Conservation (phyloP, 2,797 vertebrate species). For the Peromyscus nudipes region DNA sequence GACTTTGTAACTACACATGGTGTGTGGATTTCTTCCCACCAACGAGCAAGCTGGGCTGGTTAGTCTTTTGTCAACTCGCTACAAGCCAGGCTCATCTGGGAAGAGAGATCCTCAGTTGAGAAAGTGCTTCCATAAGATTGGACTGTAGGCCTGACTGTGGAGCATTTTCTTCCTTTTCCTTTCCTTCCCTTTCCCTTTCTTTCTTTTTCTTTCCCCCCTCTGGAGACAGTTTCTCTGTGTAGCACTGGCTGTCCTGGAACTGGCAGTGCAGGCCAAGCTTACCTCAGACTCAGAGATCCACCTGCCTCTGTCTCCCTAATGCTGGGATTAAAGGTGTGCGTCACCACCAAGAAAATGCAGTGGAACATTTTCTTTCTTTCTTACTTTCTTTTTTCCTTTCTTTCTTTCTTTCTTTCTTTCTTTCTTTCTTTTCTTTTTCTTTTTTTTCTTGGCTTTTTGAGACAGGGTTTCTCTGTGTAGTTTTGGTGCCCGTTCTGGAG, state of each 20-base stretch:
- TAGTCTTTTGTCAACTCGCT: not conserved
- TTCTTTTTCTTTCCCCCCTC: fast-evolving
- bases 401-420: not conserved
- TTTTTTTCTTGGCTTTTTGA: not conserved
- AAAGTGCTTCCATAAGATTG: not conserved
- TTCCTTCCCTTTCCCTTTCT: too few species aligned
- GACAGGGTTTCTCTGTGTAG: not conserved
- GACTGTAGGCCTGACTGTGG: not conserved
- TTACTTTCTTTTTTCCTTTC: not conserved
- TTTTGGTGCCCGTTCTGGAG: not conserved
- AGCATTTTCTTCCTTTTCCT: too few species aligned
- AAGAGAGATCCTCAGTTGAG: not conserved
- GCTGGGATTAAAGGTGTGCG: too few species aligned
- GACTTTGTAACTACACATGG: not conserved
- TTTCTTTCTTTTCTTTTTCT: not conserved
- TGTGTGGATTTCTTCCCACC: not conserved
- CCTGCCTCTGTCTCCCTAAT: too few species aligned
- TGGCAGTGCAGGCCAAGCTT: too few species aligned
- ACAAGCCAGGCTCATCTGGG: not conserved
- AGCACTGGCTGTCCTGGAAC: too few species aligned
- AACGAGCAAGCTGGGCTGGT: not conserved
- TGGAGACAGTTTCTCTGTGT: too few species aligned
- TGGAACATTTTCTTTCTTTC: too few species aligned
- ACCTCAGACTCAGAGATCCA: too few species aligned
- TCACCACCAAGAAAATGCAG: too few species aligned